phyloP scores from a whole-genome alignment of 2,797 vertebrate genomes.

The Paedocypris micromegethes region DNA sequence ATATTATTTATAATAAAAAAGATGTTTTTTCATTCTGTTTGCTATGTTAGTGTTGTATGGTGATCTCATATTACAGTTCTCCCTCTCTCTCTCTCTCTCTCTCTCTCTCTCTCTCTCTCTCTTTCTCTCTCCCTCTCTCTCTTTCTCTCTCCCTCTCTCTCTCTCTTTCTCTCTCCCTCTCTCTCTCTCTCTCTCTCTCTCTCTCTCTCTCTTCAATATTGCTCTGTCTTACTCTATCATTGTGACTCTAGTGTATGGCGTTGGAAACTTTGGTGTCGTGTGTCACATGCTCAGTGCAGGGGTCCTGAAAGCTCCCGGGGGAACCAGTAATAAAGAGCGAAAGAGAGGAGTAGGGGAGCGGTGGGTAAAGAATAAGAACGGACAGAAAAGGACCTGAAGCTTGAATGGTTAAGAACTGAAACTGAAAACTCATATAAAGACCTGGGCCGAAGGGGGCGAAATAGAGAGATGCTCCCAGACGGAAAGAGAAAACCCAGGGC shows the following conservation, averaged over 20 bases:
- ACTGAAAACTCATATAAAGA: constrained; percentile 22
- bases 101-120: background rate
- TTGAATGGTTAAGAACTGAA: constrained; percentile 33
- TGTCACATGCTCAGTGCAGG: constrained; percentile 39
- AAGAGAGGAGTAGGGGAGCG: constrained; percentile 49
- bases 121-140: background rate
- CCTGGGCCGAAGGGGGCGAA: constrained; percentile 18
- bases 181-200: background rate
- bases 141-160: background rate
- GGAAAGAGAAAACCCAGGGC: background rate
- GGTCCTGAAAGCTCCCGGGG: constrained; percentile 30
- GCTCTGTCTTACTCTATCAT: background rate
- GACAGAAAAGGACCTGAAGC: constrained; percentile 26
- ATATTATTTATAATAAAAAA: background rate
- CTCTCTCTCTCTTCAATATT: background rate
- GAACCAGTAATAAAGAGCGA: constrained; percentile 42
- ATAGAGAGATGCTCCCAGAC: constrained; percentile 1
- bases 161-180: too few relatives aligned
- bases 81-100: background rate
- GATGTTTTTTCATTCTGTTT: constrained; percentile 10
- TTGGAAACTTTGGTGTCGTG: constrained; percentile 38
- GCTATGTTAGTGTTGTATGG: background rate
- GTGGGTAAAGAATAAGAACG: constrained; percentile 35
- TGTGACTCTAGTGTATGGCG: constrained; percentile 24
- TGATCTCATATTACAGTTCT: background rate